Evolutionary conservation across 2,113 vertebrate genomes (phyloP).

Genomic region (Calypte anna): DNA sequence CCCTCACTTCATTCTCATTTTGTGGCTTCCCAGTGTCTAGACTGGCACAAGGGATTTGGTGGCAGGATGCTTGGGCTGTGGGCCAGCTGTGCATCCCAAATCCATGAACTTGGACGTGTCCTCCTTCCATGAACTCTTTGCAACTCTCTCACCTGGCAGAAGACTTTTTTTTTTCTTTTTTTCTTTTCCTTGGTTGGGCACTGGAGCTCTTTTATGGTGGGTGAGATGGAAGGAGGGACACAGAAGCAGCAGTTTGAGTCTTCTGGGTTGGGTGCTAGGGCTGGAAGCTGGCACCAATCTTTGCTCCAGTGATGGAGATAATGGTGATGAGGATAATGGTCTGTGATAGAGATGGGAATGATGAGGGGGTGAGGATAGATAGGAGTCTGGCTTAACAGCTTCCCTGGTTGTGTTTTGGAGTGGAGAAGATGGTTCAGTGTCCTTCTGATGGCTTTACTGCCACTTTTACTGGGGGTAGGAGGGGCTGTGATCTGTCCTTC

Average conservation of each 20-base stretch:
- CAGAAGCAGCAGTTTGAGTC: not conserved
- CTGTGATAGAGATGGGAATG: not conserved
- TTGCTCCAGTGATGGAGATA: not conserved
- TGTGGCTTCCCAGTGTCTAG: not conserved
- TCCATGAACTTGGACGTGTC: rapidly evolving
- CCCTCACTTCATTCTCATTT: rapidly evolving
- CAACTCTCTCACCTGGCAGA: not conserved
- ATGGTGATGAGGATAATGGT: not conserved
- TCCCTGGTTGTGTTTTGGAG: not conserved
- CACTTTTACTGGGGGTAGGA: not conserved
- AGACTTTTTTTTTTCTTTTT: not conserved
- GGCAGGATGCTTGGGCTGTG: not conserved
- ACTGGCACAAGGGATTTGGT: not conserved
- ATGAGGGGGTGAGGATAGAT: rapidly evolving
- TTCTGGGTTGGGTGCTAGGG: not conserved
- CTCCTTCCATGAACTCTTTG: not conserved
- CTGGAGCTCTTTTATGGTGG: rapidly evolving
- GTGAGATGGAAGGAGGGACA: not conserved
- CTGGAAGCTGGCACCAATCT: not conserved
- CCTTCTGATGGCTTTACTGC: not conserved
- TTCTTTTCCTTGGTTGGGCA: too few relatives aligned
- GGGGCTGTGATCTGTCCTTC: not conserved
- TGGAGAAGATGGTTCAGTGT: not conserved
- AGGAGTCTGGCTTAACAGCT: not conserved
- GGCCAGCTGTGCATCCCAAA: not conserved